phyloP scores from a whole-genome alignment of 2,888 invertebrate genomes.

The Atethmia centrago region DNA sequence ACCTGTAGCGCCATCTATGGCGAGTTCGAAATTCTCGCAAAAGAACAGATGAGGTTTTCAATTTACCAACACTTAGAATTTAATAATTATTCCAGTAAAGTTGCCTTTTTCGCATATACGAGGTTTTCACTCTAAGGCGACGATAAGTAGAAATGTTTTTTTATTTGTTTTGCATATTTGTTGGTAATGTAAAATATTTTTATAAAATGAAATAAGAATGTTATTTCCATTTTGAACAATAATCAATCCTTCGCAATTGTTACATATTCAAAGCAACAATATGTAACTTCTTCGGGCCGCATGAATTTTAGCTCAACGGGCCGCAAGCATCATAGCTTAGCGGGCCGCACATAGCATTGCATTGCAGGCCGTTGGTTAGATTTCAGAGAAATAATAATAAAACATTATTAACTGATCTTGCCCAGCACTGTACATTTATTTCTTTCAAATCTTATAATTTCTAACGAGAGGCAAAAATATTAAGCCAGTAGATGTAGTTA shows the following conservation, averaged over 20 bases:
- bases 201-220: neutral
- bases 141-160: neutral
- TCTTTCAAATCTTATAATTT: slow-evolving; percentile 28
- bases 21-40: too few species aligned
- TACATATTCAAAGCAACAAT: neutral
- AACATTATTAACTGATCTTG: slow-evolving; percentile 12
- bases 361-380: neutral
- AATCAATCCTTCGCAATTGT: neutral
- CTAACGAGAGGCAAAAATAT: slow-evolving; percentile 59
- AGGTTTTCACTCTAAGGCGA: too few species aligned
- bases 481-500: slow-evolving; percentile 51
- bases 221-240: neutral
- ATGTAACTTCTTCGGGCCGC: neutral
- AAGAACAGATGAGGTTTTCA: too few species aligned
- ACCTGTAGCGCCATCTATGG: too few species aligned
- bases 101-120: too few species aligned
- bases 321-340: neutral
- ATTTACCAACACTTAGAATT: too few species aligned
- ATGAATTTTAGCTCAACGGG: slow-evolving; percentile 19
- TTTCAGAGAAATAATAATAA: neutral
- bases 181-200: slow-evolving; percentile 1
- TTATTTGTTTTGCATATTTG: neutral
- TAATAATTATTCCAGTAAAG: too few species aligned
- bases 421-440: slow-evolving; percentile 37
- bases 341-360: neutral